Conservation (phyloP, 2,113 vertebrate species). For the Channa maculata region DNA sequence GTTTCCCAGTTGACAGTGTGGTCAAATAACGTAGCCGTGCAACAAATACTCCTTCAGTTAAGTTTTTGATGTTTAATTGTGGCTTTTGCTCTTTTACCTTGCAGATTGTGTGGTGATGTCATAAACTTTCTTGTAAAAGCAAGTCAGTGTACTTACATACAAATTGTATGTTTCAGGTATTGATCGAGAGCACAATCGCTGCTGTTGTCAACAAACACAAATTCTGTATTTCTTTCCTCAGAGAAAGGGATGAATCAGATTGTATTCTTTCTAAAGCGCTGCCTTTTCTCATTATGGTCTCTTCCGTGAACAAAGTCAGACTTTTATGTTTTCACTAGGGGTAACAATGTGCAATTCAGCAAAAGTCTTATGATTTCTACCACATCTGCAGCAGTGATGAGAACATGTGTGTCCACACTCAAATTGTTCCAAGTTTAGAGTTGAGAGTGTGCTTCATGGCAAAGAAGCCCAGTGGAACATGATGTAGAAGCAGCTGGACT, state of each 20-base stretch:
- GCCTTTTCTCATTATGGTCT: neutral
- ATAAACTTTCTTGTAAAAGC: no score
- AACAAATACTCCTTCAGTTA: neutral
- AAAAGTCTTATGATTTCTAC: neutral
- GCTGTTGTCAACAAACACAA: no score
- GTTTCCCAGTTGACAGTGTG: neutral
- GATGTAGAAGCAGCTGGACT: conserved; percentile 57
- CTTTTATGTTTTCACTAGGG: conserved; percentile 23
- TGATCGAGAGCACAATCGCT: no score
- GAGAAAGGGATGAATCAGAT: no score
- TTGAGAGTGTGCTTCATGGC: conserved; percentile 28
- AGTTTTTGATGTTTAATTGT: no score
- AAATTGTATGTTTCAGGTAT: no score
- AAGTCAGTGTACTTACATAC: no score
- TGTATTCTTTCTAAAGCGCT: no score
- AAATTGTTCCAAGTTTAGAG: conserved; percentile 27
- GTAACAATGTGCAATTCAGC: conserved; percentile 25
- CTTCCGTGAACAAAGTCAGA: conserved; percentile 2
- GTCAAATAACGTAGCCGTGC: neutral
- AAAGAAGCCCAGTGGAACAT: conserved; percentile 42
- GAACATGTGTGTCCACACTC: conserved; percentile 19
- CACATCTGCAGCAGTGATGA: conserved; percentile 17
- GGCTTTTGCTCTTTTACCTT: neutral
- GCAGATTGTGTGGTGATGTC: neutral
- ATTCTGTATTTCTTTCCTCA: no score